A percentile compares a stretch with the other conserved stretches of the same genome.
Conservation (phyloP, 2,888 invertebrate species). For the Eupithecia vulgata region DNA sequence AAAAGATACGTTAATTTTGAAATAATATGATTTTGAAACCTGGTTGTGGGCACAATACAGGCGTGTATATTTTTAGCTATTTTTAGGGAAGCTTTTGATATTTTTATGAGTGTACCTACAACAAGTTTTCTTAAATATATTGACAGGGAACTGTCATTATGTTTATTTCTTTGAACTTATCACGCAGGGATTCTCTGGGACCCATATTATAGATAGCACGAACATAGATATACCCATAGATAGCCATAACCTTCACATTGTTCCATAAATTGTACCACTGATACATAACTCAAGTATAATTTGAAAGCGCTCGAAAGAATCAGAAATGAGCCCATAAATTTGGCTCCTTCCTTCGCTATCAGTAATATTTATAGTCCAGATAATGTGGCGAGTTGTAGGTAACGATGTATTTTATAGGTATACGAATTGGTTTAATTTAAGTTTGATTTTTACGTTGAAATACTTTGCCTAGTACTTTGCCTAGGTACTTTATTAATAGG, state of each 20-base stretch:
- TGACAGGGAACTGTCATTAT: no score
- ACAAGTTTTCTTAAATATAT: no score
- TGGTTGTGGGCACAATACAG: no score
- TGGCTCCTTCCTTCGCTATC: conserved; percentile 54
- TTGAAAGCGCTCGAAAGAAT: conserved; percentile 57
- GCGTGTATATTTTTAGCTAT: no score
- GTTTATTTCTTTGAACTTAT: no score
- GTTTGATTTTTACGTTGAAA: neutral
- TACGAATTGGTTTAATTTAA: conserved; percentile 32
- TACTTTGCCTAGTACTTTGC: neutral
- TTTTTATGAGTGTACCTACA: no score
- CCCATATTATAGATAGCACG: no score
- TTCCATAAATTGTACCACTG: conserved; percentile 35
- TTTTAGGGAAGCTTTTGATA: no score
- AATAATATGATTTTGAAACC: no score
- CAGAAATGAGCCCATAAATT: conserved; percentile 63
- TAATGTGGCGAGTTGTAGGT: conserved; percentile 58
- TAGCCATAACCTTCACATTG: conserved; percentile 32
- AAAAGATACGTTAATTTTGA: no score
- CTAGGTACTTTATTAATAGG: neutral
- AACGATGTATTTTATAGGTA: conserved; percentile 51
- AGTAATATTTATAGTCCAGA: conserved; percentile 62
- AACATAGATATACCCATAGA: no score
- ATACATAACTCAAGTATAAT: conserved; percentile 53
- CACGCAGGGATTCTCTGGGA: no score